phyloP scores from a whole-genome alignment of 2,888 invertebrate species.

The Automeris io region DNA sequence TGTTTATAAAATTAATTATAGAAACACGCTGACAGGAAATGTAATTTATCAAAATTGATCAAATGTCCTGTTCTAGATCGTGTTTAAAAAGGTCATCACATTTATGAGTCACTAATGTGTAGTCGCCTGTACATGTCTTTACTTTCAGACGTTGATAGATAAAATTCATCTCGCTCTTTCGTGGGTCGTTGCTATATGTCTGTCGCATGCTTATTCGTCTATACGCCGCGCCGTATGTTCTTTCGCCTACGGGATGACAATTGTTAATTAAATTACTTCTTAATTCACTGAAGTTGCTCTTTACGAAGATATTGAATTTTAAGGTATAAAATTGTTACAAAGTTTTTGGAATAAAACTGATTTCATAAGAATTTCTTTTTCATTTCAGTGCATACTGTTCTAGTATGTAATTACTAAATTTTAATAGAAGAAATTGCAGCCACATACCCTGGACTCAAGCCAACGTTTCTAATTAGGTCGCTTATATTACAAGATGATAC shows the following conservation, averaged over 20 bases:
- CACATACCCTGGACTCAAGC: constrained; percentile 44
- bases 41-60: constrained; percentile 20
- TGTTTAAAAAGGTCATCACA: constrained; percentile 32
- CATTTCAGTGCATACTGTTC: too few relatives aligned
- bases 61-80: constrained; percentile 31
- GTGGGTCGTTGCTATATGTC: constrained; percentile 26
- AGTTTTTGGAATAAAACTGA: neutral
- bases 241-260: constrained; percentile 48
- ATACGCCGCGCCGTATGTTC: constrained; percentile 39
- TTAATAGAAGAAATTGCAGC: constrained; percentile 43
- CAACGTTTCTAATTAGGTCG: constrained; percentile 56
- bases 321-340: too few relatives aligned
- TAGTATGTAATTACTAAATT: constrained; percentile 23
- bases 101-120: constrained; percentile 50
- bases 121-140: constrained; percentile 45
- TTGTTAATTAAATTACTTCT: constrained; percentile 64
- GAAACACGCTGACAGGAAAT: constrained; percentile 22
- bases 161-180: constrained; percentile 50
- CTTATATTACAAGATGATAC: constrained; percentile 45
- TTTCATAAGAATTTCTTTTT: too few relatives aligned
- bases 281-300: too few relatives aligned
- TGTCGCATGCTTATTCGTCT: constrained; percentile 43
- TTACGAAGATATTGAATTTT: too few relatives aligned
- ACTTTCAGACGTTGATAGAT: constrained; percentile 40
- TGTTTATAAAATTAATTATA: constrained; percentile 12